Conservation (phyloP, 2,113 vertebrate species). For the Mastomys natalensis region DNA sequence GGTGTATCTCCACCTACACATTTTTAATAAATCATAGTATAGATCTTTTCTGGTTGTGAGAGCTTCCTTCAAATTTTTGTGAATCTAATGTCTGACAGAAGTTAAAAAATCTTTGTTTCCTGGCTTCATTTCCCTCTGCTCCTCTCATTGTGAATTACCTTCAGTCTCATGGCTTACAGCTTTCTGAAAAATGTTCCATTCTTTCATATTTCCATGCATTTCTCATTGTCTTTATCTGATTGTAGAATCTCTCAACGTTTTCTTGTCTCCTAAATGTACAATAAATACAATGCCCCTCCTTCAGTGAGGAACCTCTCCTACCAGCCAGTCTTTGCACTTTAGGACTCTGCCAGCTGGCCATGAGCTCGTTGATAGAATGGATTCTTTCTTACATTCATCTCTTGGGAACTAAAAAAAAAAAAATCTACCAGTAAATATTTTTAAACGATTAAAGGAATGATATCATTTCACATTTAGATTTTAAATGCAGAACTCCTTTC, state of each 20-base stretch:
- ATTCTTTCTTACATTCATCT: neutral
- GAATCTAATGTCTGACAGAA: neutral
- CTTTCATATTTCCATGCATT: neutral
- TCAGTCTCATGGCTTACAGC: neutral
- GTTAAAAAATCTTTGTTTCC: neutral
- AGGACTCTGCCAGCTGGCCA: neutral
- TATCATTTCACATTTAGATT: slow-evolving; percentile 60
- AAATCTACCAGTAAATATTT: slow-evolving; percentile 56
- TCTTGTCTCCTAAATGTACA: neutral
- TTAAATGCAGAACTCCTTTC: slow-evolving; percentile 50
- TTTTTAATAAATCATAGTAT: neutral
- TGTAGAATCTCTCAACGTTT: neutral
- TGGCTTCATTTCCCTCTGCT: neutral
- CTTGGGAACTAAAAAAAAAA: too few relatives aligned
- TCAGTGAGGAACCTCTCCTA: neutral
- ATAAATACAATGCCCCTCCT: neutral
- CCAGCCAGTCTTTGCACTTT: neutral
- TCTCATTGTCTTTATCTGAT: neutral
- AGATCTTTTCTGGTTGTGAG: neutral
- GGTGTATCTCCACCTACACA: neutral
- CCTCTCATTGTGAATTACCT: neutral
- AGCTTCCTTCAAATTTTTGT: neutral
- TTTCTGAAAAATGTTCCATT: neutral
- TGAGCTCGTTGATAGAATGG: neutral
- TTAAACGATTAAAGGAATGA: slow-evolving; percentile 58